These are phyloP conservation scores for Pelobates fuscus DNA, from an alignment of 2,113 vertebrate species.

Conservation along the genomic window DNA sequence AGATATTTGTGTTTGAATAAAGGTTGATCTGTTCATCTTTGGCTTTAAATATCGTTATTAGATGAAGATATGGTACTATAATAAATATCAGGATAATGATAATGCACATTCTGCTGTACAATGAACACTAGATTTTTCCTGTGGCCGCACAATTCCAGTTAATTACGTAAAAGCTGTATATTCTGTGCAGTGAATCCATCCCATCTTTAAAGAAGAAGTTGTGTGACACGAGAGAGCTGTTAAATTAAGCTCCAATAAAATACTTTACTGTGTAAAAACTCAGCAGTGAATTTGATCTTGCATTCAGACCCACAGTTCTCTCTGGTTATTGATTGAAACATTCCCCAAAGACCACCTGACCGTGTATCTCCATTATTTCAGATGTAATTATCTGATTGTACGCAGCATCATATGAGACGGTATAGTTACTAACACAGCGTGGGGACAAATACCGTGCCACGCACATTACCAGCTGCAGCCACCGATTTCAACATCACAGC, in stretches of 20 bases:
- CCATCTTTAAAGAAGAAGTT: not conserved
- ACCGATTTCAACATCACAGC: too few relatives aligned
- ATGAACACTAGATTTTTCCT: too few relatives aligned
- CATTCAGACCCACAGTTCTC: conserved; percentile 4
- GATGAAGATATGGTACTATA: too few relatives aligned
- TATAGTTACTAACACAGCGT: not conserved
- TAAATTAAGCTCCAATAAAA: not conserved
- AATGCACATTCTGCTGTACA: too few relatives aligned
- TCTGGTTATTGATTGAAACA: conserved; percentile 15
- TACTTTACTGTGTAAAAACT: not conserved
- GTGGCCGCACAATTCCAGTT: too few relatives aligned
- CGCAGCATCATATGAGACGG: not conserved
- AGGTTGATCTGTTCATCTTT: too few relatives aligned
- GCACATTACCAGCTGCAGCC: too few relatives aligned
- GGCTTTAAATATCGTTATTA: too few relatives aligned
- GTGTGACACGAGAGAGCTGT: not conserved
- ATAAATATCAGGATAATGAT: too few relatives aligned
- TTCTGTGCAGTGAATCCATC: not conserved
- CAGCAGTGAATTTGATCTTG: not conserved
- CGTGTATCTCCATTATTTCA: conserved; percentile 1
- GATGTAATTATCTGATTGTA: conserved; percentile 9
- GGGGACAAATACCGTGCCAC: not conserved
- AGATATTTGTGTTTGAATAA: too few relatives aligned
- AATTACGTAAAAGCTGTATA: too few relatives aligned
- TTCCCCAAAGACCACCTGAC: conserved; percentile 2